Conservation (phyloP, 92 coral and sea anemone species). For the Hydrozoanthus gracilis region DNA sequence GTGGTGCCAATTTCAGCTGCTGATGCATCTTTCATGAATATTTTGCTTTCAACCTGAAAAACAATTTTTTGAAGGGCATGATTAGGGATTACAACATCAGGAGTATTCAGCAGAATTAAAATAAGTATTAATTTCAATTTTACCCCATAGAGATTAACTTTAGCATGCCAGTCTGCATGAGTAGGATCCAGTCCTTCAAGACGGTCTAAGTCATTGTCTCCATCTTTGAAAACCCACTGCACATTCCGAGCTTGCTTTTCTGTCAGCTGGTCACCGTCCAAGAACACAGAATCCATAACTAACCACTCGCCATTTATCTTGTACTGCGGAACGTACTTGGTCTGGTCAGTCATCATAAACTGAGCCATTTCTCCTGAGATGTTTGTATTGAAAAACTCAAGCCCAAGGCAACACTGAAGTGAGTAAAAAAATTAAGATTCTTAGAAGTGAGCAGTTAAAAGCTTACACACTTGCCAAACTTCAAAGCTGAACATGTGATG, state of each 20-base stretch:
- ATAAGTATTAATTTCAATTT: not conserved
- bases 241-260: constrained; percentile 16
- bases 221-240: not conserved
- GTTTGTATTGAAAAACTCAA: constrained; percentile 5
- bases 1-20: constrained; percentile 44
- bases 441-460: not conserved
- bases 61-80: not conserved
- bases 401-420: constrained; percentile 20
- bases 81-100: too few species aligned
- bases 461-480: not conserved
- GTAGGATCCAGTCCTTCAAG: not conserved
- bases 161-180: constrained; percentile 26
- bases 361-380: constrained; percentile 10
- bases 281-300: not conserved
- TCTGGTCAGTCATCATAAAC: not conserved
- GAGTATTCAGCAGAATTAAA: not conserved
- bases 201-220: not conserved
- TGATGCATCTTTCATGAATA: constrained; percentile 41
- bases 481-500: too few species aligned
- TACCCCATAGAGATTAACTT: not conserved
- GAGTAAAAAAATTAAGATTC: too few species aligned
- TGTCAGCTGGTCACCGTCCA: constrained; percentile 28
- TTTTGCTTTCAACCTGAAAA: constrained; percentile 42
- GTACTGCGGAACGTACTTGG: not conserved
- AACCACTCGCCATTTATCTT: not conserved